A percentile compares a stretch with the other conserved stretches of the same genome.
Evolutionary conservation across 2,888 invertebrate species (phyloP).

Genomic region (Dromius quadrimaculatus): DNA sequence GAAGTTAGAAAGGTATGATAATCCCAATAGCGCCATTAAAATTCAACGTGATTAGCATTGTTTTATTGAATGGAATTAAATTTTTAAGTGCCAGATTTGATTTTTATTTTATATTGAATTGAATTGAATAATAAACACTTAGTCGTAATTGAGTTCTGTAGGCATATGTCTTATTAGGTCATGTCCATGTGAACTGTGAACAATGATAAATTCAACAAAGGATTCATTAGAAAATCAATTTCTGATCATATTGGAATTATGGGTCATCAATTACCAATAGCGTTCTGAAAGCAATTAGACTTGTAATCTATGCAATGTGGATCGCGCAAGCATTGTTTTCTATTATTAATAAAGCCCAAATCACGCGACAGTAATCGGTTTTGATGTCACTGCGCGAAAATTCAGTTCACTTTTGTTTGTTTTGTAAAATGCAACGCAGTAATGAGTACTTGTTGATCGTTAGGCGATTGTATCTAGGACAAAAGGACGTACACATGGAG

Average conservation of each 20-base stretch:
- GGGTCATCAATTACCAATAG: constrained; percentile 36
- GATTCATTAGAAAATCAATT: constrained; percentile 29
- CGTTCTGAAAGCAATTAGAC: constrained; percentile 29
- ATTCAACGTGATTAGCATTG: no score
- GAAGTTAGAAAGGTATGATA: no score
- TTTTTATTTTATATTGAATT: no score
- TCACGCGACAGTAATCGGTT: constrained; percentile 24
- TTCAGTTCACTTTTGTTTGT: not conserved
- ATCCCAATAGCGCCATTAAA: no score
- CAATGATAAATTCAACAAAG: constrained; percentile 18
- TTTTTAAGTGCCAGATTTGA: no score
- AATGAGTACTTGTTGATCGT: not conserved
- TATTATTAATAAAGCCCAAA: constrained; percentile 24
- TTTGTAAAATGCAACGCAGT: not conserved
- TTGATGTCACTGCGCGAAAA: constrained; percentile 6
- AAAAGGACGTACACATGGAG: no score
- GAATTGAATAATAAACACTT: no score
- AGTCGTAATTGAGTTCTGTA: no score
- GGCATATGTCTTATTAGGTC: no score
- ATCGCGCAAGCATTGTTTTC: constrained; percentile 35
- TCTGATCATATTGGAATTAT: constrained; percentile 39
- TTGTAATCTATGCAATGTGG: constrained; percentile 31
- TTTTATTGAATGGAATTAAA: no score
- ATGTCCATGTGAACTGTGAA: no score
- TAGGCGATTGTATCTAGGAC: constrained; percentile 2